Evolutionary conservation across 2,888 invertebrate genomes (phyloP).

Genomic region (Plebejus argus): DNA sequence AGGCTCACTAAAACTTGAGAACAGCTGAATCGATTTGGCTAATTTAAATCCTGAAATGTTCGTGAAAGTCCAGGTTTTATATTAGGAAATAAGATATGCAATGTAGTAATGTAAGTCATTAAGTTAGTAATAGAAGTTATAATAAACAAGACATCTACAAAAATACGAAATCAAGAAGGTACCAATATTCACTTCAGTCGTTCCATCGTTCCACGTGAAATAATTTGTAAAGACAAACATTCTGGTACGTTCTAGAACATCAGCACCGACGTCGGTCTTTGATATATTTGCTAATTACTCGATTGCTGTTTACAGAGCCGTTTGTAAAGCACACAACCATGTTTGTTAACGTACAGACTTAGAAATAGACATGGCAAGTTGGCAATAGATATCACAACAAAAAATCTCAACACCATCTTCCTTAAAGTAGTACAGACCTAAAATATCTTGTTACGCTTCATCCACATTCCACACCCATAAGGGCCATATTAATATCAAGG

Average conservation of each 20-base stretch:
- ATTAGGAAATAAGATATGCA: too few relatives aligned
- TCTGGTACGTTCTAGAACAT: not conserved
- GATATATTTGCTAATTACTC: conserved; percentile 27
- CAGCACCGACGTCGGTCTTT: conserved; percentile 13
- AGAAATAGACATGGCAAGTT: not conserved
- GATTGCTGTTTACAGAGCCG: conserved; percentile 23
- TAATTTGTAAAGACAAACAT: not conserved
- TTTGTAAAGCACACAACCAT: conserved; percentile 4
- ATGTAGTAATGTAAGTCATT: too few relatives aligned
- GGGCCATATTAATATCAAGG: too few relatives aligned
- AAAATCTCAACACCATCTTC: not conserved
- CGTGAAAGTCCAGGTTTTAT: too few relatives aligned
- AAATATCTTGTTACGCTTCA: too few relatives aligned
- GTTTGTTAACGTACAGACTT: not conserved
- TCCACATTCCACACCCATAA: too few relatives aligned
- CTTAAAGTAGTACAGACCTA: too few relatives aligned
- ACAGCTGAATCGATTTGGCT: too few relatives aligned
- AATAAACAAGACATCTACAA: too few relatives aligned
- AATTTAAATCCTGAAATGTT: too few relatives aligned
- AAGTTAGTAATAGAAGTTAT: too few relatives aligned
- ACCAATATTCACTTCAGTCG: not conserved
- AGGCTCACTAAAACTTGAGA: too few relatives aligned
- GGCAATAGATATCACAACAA: not conserved
- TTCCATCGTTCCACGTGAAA: conserved; percentile 4
- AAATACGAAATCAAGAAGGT: not conserved